These are phyloP conservation scores for Danio albolineatus DNA, from an alignment of 2,797 vertebrate species.

Conservation along the genomic window DNA sequence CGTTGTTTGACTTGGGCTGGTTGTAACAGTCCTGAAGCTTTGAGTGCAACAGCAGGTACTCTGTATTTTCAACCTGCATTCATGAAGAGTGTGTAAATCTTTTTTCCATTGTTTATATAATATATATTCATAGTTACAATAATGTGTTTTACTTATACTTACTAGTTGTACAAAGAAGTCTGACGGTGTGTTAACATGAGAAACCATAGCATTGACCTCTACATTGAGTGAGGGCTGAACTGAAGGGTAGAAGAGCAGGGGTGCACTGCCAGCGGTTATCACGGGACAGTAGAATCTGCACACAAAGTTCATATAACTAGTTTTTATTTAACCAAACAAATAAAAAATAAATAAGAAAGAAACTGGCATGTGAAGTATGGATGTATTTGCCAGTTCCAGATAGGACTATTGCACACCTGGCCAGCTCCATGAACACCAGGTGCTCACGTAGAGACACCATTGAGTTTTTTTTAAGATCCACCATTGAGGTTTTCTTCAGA, in stretches of 20 bases:
- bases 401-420: constrained; percentile 66
- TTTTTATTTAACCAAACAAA: not conserved
- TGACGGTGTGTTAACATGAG: constrained; percentile 73
- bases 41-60: constrained; percentile 71
- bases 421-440: constrained; percentile 78
- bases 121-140: not conserved
- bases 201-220: constrained; percentile 72
- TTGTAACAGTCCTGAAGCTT: constrained; percentile 78
- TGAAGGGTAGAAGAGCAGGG: constrained; percentile 69
- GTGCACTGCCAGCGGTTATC: constrained; percentile 43
- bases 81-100: not conserved
- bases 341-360: not conserved
- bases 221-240: constrained; percentile 64
- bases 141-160: constrained; percentile 17
- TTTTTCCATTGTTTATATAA: not conserved
- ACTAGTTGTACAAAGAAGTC: constrained; percentile 78
- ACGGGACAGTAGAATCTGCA: constrained; percentile 75
- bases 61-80: constrained; percentile 75
- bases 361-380: not conserved
- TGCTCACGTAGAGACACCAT: constrained; percentile 76
- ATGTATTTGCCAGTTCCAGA: not conserved
- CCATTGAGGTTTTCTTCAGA: constrained; percentile 74
- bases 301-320: not conserved
- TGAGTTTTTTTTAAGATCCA: constrained; percentile 75
- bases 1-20: not conserved